Percentiles rank a stretch among this genome's conserved stretches.
Conservation (phyloP, 2,113 vertebrate genomes). For the Trematomus loennbergii region DNA sequence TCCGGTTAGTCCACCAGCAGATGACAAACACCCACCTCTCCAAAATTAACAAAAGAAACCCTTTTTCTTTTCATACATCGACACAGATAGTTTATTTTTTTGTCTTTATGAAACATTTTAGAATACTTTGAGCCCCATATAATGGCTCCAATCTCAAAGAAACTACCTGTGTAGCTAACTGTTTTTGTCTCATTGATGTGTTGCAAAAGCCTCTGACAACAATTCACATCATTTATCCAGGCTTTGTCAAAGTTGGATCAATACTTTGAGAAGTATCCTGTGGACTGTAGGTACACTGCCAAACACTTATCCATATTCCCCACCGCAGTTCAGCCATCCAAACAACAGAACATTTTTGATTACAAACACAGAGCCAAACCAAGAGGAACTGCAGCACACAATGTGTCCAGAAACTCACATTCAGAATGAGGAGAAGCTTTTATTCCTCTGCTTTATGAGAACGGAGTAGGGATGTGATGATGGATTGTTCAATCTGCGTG, state of each 20-base stretch:
- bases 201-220: not conserved
- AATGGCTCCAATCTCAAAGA: not conserved
- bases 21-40: no score
- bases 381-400: not conserved
- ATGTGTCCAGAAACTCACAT: not conserved
- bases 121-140: no score
- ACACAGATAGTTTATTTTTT: no score
- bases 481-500: conserved; percentile 78
- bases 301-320: conserved; percentile 6
- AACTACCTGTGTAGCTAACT: not conserved
- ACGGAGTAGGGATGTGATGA: conserved; percentile 66
- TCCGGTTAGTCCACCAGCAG: no score
- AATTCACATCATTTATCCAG: conserved; percentile 4
- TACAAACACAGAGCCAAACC: not conserved
- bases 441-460: conserved; percentile 71
- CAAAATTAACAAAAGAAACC: no score
- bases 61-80: not conserved
- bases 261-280: not conserved
- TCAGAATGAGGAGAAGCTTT: conserved; percentile 47
- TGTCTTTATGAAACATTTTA: no score
- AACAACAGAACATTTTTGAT: conserved; percentile 6
- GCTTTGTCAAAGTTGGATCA: conserved; percentile 13
- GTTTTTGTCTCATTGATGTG: no score
- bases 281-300: not conserved
- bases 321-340: not conserved